Evolutionary conservation across 2,797 vertebrate species (phyloP).

Genomic region (Podarcis siculus): DNA sequence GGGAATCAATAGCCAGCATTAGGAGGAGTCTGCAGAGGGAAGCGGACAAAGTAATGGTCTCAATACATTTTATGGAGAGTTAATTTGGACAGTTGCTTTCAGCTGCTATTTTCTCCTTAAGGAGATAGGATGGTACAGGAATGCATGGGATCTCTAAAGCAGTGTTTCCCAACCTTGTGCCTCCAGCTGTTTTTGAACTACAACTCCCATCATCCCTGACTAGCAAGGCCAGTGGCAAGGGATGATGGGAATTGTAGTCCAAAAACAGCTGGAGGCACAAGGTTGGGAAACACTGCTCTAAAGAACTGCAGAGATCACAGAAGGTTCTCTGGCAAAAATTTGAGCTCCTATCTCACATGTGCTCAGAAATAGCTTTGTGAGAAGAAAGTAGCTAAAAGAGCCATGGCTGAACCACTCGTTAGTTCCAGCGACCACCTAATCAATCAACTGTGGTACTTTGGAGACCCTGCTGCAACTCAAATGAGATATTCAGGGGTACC

Average conservation of each 20-base stretch:
- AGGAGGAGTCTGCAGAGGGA: not conserved
- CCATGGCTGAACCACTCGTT: not conserved
- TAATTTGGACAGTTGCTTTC: not conserved
- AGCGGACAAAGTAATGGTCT: not conserved
- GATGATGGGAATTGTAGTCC: too few species aligned
- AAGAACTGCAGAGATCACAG: not conserved
- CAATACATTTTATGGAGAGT: not conserved
- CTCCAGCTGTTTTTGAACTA: too few species aligned
- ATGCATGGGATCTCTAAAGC: too few species aligned
- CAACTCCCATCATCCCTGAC: too few species aligned
- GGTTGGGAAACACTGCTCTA: too few species aligned
- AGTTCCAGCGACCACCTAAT: not conserved
- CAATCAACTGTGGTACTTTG: not conserved
- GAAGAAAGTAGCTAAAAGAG: not conserved
- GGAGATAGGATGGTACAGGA: too few species aligned
- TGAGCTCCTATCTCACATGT: not conserved
- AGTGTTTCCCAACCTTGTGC: too few species aligned
- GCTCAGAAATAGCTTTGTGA: not conserved
- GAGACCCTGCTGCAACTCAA: not conserved
- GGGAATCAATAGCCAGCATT: not conserved
- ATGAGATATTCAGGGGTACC: not conserved
- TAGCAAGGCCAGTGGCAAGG: too few species aligned
- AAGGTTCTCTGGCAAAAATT: not conserved
- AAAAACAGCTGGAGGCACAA: too few species aligned
- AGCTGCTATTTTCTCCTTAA: not conserved